Base-by-base conservation (phyloP, 2,888 invertebrate species). In the Eupeodes luniger region DNA sequence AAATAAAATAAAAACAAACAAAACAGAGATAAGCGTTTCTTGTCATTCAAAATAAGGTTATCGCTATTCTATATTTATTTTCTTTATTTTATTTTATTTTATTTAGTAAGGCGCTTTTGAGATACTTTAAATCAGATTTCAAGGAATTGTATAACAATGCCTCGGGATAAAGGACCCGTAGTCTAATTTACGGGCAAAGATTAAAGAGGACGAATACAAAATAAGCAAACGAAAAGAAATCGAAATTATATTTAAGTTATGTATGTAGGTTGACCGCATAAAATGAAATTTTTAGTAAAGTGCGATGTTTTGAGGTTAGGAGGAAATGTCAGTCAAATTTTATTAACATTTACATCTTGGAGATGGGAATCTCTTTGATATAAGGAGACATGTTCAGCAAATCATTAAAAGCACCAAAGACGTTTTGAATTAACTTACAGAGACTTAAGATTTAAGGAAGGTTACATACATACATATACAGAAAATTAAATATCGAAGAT, bases 41-140 rank as follows among this genome's bases (percentile, higher is more conserved):
- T 70, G 55, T 70, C 70, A 70, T 70, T 57, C 55, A 70, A 55
- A 55, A 70, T 57, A 57, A 70, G 44, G 16, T 69, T 57, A 70
- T 57, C 57, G 70, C 70, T 57, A 53, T 69, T 69, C 14, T 53
- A 51, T 61, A 27, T 61, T 12, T 27, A 27, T 27, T 27, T 51
- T 51, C 5, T 2, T 5, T 12, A 51, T 51, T 51, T 12, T n/a
- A 6, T 40, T n/a, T 62, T 11, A 40, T 11, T 62, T 2, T 34
- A 59, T 6, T 27, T 36, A 67, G 64, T 64, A 27, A 70, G 44
- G 14, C 40, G 40, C 70, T 70, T 40, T 70, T 57, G 70, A 70
- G 55, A 57, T 70, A 57, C 67, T 69, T 69, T 69, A 69, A 57
- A 70, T 70, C 44, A 14, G 55, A 70, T 70, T 70, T 44, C 40